Evolutionary conservation across 2,113 vertebrate genomes (phyloP).

Genomic region (Odontesthes bonariensis): DNA sequence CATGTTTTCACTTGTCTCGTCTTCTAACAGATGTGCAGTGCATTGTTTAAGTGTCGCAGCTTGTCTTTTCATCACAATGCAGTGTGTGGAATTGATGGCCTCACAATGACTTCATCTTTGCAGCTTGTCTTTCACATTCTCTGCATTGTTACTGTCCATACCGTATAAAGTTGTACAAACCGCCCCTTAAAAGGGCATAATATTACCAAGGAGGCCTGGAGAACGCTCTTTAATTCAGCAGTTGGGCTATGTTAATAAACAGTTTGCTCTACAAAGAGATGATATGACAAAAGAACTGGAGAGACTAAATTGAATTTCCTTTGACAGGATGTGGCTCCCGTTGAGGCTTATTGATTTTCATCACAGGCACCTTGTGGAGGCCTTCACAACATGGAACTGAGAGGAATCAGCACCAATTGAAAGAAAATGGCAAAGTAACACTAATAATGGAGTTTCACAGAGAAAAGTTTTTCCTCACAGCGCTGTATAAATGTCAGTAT

Average conservation of each 20-base stretch:
- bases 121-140: conserved; percentile 43
- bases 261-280: conserved; percentile 78
- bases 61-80: conserved; percentile 31
- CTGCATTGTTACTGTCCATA: conserved; percentile 45
- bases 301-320: conserved; percentile 84
- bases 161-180: conserved; percentile 38
- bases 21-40: background rate
- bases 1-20: background rate
- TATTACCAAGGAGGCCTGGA: conserved; percentile 45
- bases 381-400: conserved; percentile 79
- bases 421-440: conserved; percentile 78
- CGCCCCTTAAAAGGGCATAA: conserved; percentile 34
- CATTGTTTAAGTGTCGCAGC: background rate
- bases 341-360: conserved; percentile 85
- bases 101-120: conserved; percentile 17
- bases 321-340: conserved; percentile 83
- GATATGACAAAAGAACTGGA: conserved; percentile 82
- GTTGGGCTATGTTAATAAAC: conserved; percentile 82
- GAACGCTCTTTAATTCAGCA: conserved; percentile 71
- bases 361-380: conserved; percentile 81
- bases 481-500: conserved; percentile 71
- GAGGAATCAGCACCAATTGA: conserved; percentile 79
- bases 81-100: background rate
- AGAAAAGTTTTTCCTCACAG: conserved; percentile 66
- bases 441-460: conserved; percentile 70